phyloP scores from a whole-genome alignment of 1,140 invertebrate species.

The Pemphigus obesinymphae region DNA sequence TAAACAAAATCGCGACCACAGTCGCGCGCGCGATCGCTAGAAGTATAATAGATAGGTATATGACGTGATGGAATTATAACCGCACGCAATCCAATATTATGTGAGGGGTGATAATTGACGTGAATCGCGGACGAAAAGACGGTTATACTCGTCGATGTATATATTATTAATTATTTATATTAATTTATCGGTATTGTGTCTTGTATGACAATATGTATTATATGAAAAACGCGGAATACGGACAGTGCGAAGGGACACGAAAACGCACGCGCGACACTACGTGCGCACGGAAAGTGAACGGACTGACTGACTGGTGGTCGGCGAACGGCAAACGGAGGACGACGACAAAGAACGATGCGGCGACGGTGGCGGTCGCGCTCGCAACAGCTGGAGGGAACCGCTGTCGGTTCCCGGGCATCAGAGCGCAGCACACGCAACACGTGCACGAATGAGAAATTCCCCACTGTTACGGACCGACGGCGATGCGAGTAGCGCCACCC shows the following conservation, averaged over 20 bases:
- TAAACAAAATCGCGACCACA: not conserved
- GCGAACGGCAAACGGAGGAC: not conserved
- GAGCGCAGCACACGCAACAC: conserved; percentile 40
- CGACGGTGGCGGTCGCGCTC: not conserved
- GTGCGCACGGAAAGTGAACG: not conserved
- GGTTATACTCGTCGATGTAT: not conserved
- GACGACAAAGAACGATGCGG: conserved; percentile 3
- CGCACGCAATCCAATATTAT: too few species aligned
- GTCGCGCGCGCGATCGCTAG: not conserved
- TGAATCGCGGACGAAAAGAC: too few species aligned
- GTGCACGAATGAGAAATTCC: too few species aligned
- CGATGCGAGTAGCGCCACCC: too few species aligned
- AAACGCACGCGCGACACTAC: not conserved
- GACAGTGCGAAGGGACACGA: not conserved
- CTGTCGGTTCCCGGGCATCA: conserved; percentile 18
- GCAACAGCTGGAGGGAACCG: conserved; percentile 33
- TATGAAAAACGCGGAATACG: not conserved
- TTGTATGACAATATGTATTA: too few species aligned
- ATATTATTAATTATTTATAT: not conserved
- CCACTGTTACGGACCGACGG: too few species aligned
- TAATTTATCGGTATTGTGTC: too few species aligned
- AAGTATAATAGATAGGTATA: not conserved
- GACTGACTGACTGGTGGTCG: not conserved
- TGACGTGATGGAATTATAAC: too few species aligned
- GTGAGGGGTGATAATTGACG: too few species aligned